phyloP scores from a whole-genome alignment of 2,888 invertebrate genomes.

The Tenodera sinensis region DNA sequence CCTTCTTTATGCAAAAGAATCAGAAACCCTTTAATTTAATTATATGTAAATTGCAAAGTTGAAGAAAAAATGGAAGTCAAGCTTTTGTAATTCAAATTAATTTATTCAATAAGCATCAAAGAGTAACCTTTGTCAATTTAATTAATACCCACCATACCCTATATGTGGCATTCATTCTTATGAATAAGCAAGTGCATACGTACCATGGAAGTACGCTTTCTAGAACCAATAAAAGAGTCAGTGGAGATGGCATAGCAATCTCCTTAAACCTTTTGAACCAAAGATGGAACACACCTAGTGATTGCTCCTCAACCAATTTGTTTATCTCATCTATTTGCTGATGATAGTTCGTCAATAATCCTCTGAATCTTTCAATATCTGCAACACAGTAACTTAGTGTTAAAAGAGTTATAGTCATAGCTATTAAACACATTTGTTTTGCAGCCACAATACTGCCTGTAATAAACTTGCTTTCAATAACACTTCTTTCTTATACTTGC shows the following conservation, averaged over 20 bases:
- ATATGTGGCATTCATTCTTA: too few relatives aligned
- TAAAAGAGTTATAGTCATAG: background rate
- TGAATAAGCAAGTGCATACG: slow-evolving; percentile 35
- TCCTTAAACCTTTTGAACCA: slow-evolving; percentile 69
- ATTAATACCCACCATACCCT: too few relatives aligned
- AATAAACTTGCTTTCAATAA: background rate
- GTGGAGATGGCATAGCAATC: slow-evolving; percentile 67
- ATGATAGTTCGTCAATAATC: slow-evolving; percentile 64
- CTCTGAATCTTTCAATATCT: slow-evolving; percentile 47
- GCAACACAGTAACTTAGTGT: background rate
- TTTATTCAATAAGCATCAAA: too few relatives aligned
- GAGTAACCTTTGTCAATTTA: too few relatives aligned
- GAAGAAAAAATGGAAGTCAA: too few relatives aligned
- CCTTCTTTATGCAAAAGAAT: too few relatives aligned
- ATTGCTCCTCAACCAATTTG: slow-evolving; percentile 61
- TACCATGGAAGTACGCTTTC: slow-evolving; percentile 63
- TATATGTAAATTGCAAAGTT: too few relatives aligned
- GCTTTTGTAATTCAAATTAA: too few relatives aligned
- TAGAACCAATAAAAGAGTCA: slow-evolving; percentile 62
- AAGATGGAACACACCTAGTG: slow-evolving; percentile 69
- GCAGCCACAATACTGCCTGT: background rate
- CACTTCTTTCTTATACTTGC: too few relatives aligned
- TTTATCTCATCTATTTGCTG: slow-evolving; percentile 66
- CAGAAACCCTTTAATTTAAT: too few relatives aligned
- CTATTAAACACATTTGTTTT: background rate